Evolutionary conservation across 2,888 invertebrate genomes (phyloP).

Genomic region (Eupithecia exiguata): DNA sequence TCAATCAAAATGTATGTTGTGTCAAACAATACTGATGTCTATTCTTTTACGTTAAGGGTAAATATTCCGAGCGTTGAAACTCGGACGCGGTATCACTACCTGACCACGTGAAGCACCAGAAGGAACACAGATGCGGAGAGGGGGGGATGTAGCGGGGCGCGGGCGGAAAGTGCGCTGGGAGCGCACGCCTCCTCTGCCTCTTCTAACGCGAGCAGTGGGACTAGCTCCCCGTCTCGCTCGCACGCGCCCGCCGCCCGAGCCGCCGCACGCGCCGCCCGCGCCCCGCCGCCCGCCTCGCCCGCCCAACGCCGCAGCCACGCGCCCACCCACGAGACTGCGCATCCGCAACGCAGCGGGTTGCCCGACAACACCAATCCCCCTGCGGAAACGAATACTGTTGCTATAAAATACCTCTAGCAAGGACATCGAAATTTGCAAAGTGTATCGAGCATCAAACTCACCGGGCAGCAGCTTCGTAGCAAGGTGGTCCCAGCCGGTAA

Average conservation of each 20-base stretch:
- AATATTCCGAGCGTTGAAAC: background rate
- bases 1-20: background rate
- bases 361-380: constrained; percentile 91
- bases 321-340: constrained; percentile 92
- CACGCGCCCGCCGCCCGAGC: constrained; percentile 55
- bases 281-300: constrained; percentile 90
- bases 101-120: constrained; percentile 42
- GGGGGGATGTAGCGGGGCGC: constrained; percentile 43
- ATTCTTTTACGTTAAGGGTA: background rate
- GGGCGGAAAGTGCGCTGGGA: constrained; percentile 67
- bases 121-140: constrained; percentile 38
- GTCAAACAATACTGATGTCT: background rate
- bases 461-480: constrained; percentile 91
- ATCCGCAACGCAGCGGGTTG: constrained; percentile 92
- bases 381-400: constrained; percentile 55
- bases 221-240: constrained; percentile 55
- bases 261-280: constrained; percentile 56
- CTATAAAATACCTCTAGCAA: background rate
- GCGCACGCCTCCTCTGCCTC: constrained; percentile 90
- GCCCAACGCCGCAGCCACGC: constrained; percentile 93
- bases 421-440: background rate
- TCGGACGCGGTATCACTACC: constrained; percentile 24
- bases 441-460: constrained; percentile 57
- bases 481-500: constrained; percentile 90
- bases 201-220: constrained; percentile 86